phyloP scores from a whole-genome alignment of 2,113 vertebrate species.

The Aphyosemion australe region DNA sequence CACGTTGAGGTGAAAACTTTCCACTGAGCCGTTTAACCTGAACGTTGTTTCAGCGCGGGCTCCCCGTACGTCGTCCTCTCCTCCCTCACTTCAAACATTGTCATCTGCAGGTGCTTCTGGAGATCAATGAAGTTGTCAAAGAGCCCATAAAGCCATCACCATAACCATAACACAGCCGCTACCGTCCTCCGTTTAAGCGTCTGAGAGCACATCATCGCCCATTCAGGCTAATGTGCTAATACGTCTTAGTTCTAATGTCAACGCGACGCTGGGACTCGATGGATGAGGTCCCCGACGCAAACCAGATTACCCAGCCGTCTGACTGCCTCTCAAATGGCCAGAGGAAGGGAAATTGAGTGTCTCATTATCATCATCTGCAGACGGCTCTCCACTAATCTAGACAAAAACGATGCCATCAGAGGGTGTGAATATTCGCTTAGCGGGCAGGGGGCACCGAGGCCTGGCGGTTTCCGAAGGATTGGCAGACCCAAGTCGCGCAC shows the following conservation, averaged over 20 bases:
- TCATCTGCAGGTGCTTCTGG: constrained; percentile 62
- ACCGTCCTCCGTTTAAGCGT: constrained; percentile 67
- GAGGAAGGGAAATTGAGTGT: constrained; percentile 63
- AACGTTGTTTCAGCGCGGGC: not conserved
- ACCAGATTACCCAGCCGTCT: constrained; percentile 70
- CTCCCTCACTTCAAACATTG: constrained; percentile 10
- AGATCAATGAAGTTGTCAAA: constrained; percentile 65
- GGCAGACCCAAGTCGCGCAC: constrained; percentile 36
- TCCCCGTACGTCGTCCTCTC: constrained; percentile 7
- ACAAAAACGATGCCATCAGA: constrained; percentile 54
- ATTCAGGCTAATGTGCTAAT: constrained; percentile 77
- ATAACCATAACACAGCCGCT: constrained; percentile 65
- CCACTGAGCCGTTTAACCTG: not conserved
- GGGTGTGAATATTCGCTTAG: constrained; percentile 68
- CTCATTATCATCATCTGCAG: constrained; percentile 70
- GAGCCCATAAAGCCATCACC: constrained; percentile 68
- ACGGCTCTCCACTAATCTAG: constrained; percentile 65
- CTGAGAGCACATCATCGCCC: constrained; percentile 70
- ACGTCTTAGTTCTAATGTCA: constrained; percentile 72
- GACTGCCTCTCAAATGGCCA: constrained; percentile 66
- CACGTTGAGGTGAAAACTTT: not conserved
- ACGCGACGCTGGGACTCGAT: constrained; percentile 44
- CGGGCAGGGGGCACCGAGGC: constrained; percentile 31
- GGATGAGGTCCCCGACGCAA: constrained; percentile 68
- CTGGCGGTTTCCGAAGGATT: constrained; percentile 26